Percentiles rank a stretch among this genome's conserved stretches.
phyloP scores from a whole-genome alignment of 2,888 invertebrate genomes.

The Erebia ligea region DNA sequence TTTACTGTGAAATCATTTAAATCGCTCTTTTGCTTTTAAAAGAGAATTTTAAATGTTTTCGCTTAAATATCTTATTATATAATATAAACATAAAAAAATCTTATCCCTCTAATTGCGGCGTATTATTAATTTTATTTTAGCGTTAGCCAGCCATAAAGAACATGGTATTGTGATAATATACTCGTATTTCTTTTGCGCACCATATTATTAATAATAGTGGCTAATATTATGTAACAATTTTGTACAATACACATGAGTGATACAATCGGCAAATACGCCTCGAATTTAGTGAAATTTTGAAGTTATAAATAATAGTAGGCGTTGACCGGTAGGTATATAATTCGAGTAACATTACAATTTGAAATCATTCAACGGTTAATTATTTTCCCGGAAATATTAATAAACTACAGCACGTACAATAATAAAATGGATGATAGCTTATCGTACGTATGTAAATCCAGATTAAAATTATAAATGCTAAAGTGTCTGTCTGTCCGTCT shows the following conservation, averaged over 20 bases:
- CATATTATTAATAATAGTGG: constrained; percentile 6
- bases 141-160: not conserved
- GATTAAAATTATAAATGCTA: too few species aligned
- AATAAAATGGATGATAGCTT: too few species aligned
- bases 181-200: not conserved
- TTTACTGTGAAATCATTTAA: not conserved
- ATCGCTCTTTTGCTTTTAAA: not conserved
- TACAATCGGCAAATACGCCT: not conserved
- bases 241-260: constrained; percentile 6
- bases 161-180: not conserved
- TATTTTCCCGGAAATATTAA: not conserved
- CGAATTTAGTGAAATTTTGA: not conserved
- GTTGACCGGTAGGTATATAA: not conserved
- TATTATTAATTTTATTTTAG: not conserved
- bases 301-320: not conserved
- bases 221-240: not conserved
- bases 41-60: not conserved
- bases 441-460: too few species aligned
- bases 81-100: too few species aligned
- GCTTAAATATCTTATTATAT: too few species aligned
- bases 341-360: not conserved
- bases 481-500: too few species aligned
- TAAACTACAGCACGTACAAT: too few species aligned
- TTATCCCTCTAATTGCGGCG: not conserved
- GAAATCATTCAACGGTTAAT: constrained; percentile 2